Percentiles rank a stretch among this genome's conserved stretches.
Evolutionary conservation across 2,797 vertebrate species (phyloP).

Genomic region (Sebastes nivosus): DNA sequence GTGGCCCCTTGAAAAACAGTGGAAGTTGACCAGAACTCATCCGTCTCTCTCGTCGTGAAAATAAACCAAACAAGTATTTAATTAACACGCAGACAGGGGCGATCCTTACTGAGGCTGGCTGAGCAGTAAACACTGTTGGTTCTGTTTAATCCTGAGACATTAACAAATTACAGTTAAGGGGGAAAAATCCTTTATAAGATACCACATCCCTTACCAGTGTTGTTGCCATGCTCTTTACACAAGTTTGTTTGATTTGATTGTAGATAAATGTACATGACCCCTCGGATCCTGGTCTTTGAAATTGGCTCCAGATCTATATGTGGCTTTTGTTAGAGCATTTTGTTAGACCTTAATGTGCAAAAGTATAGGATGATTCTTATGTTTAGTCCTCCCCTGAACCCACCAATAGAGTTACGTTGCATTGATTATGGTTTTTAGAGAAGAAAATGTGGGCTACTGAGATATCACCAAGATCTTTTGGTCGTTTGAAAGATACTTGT

Average conservation of each 20-base stretch:
- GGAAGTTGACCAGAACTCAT: constrained; percentile 55
- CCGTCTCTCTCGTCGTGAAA: constrained; percentile 47
- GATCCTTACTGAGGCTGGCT: constrained; percentile 11
- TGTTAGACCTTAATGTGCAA: background rate
- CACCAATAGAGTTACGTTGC: background rate
- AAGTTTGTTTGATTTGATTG: background rate
- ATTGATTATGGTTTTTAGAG: background rate
- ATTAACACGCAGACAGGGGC: constrained; percentile 24
- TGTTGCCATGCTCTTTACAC: background rate
- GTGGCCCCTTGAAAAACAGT: constrained; percentile 37
- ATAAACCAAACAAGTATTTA: constrained; percentile 52
- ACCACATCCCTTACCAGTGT: background rate
- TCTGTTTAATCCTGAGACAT: constrained; percentile 27
- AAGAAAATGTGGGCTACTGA: background rate
- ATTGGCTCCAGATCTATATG: background rate
- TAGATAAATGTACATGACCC: background rate
- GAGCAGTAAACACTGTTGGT: constrained; percentile 39
- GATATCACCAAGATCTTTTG: background rate
- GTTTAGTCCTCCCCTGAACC: background rate
- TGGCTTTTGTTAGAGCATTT: background rate
- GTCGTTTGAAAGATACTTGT: background rate
- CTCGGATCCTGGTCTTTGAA: background rate
- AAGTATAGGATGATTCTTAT: background rate
- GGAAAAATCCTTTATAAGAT: background rate
- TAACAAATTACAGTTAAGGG: constrained; percentile 14